Evolutionary conservation across 2,797 vertebrate species (phyloP), one percentile per base, ranked within the genome.

Genomic region (Sus cebifrons): DNA sequence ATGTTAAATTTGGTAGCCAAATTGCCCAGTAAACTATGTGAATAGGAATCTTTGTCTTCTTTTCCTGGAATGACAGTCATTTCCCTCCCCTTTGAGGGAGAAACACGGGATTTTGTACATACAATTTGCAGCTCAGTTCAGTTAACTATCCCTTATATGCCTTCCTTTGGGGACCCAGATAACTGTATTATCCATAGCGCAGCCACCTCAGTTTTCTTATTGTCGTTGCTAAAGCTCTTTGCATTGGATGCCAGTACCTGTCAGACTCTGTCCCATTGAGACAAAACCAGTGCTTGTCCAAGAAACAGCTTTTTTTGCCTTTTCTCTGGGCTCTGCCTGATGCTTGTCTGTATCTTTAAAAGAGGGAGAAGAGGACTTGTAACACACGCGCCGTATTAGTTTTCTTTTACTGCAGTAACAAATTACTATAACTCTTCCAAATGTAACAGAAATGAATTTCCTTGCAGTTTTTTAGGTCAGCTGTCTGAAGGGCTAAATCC

Each of bases 71-170:
- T 91, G 65, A 96, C 62, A 40, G 84, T 21, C 54, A 97, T 60
- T 95, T 96, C 18, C 32, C 23, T 96, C 65, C 32, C 10, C 78
- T 92, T 79, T 64, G 60, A 89, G 25, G 71, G 49, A 71, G 62
- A 86, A 75, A 52, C 36, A 36, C 10, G 15, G 40, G 52, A 91
- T 71, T 97, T 93, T 94, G 6, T 91, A 20, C 90, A 32, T 71
- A 65, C 36, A 81, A 7, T 96, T 89, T 96, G 83, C 79, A 74
- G 86, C 54, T 97, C 79, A 16, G 0, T 15, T 97, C 81, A 68
- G 11, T 93, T 96, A 84, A 40, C 92, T 96, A 27, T 2, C 67
- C 86, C 96, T 95, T 36, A 8, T 49, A 10, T 81, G 29, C 56
- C 79, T 92, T 54, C 64, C 74, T 62, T 92, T 49, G 52, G 65